A percentile compares a stretch with the other conserved stretches of the same genome.
These are phyloP conservation scores for Mormyrus iriodes DNA, from an alignment of 2,113 vertebrate genomes.

Conservation along the genomic window DNA sequence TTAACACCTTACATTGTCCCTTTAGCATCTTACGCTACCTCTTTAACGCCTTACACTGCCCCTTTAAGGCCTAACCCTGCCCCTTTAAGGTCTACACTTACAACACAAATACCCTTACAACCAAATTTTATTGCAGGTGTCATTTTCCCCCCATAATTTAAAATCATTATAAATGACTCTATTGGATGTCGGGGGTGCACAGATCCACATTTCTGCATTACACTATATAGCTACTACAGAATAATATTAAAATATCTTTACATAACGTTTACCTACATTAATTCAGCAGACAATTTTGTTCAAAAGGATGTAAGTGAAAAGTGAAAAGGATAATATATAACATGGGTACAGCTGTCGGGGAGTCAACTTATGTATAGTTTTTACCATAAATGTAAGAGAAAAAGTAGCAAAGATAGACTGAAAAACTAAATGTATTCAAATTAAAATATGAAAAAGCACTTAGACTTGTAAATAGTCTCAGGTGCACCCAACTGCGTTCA, in stretches of 20 bases:
- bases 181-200: neutral
- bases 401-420: neutral
- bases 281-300: neutral
- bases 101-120: neutral
- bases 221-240: neutral
- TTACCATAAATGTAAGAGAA: neutral
- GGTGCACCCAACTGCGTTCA: neutral
- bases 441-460: neutral
- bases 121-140: neutral
- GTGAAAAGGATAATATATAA: neutral
- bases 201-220: neutral
- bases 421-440: neutral
- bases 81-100: neutral
- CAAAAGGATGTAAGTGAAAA: neutral
- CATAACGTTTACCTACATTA: neutral
- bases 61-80: too few species aligned
- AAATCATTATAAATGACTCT: neutral
- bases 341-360: neutral
- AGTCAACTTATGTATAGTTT: neutral
- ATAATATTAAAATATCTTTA: neutral
- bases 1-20: too few species aligned
- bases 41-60: too few species aligned
- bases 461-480: constrained; percentile 3
- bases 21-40: too few species aligned
- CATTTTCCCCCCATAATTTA: neutral